Evolutionary conservation across 2,113 vertebrate species (phyloP), one percentile per base, ranked within the genome.

Genomic region (Prietella phreatophila): DNA sequence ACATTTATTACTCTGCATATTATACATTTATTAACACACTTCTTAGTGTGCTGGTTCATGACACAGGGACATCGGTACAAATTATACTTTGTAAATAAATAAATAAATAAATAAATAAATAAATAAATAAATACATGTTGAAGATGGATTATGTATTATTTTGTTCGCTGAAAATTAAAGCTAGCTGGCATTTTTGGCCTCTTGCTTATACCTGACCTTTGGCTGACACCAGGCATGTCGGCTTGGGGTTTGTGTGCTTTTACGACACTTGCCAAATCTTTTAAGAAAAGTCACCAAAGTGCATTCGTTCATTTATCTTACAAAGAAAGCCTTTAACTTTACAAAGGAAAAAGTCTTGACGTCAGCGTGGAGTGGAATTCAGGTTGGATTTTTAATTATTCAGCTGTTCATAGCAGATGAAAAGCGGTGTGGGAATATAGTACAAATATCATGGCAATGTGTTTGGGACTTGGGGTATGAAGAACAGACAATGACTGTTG

Each of bases 151-250:
- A 53, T 33, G 42, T 61, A 86, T 87, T 25, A 83, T 86, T 65
- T 61, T 60, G 8, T 11, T 11, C 19, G 22, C 65, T 87, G 30
- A 75, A 61, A 91, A 58, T 39, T 87, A 91, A 90, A 92, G 33
- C 87, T 87, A 88, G 71, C 76, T 75, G 84, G 27, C 71, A 60
- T 82, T 83, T 84, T 83, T 87, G 53, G 19, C 67, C 25, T 58
- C 83, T 88, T 88, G 76, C 85, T 89, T 67, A 90, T 87, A 89
- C 86, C 78, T 92, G 92, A 92, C 90, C 92, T 91, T 89, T 91
- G 90, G 87, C 89, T 92, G 92, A 92, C 92, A 89, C 88, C 82
- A 33, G 39, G 15, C 56, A 85, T 88, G 90, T 86, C 75, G 50
- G 58, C 22, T 86, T 85, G 83, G 71, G 36, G 33, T 87, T 39